A percentile compares a stretch with the other conserved stretches of the same genome.
Conservation (phyloP, 1,140 invertebrate species). For the Pinna nobilis region DNA sequence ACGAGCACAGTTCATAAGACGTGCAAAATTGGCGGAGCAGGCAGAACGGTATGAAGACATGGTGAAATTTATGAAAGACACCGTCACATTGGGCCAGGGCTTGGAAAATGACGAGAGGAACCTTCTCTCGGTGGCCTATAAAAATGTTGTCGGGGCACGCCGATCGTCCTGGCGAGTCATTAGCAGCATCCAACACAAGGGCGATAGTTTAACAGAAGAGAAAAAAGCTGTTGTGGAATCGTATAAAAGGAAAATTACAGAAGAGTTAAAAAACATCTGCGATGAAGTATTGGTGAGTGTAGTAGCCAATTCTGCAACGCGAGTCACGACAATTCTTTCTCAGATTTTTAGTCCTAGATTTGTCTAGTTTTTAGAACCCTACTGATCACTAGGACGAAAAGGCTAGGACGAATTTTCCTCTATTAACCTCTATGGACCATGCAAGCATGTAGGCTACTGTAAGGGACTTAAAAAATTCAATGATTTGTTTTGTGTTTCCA, state of each 20-base stretch:
- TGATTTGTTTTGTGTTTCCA: too few species aligned
- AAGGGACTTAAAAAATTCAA: too few species aligned
- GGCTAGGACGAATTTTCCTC: too few species aligned
- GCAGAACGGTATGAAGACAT: constrained; percentile 96
- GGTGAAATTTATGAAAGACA: constrained; percentile 83
- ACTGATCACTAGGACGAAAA: too few species aligned
- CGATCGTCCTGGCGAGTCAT: constrained; percentile 99
- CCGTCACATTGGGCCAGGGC: constrained; percentile 86
- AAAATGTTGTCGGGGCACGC: constrained; percentile 98
- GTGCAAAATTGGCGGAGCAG: constrained; percentile 98
- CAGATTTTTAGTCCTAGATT: too few species aligned
- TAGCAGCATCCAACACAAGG: constrained; percentile 91
- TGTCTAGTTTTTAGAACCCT: too few species aligned
- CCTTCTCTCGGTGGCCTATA: constrained; percentile 98
- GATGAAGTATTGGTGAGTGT: constrained; percentile 94
- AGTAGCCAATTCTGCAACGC: too few species aligned
- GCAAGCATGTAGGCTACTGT: too few species aligned
- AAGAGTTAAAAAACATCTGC: constrained; percentile 98
- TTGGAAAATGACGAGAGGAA: constrained; percentile 98
- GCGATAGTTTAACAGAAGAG: constrained; percentile 80
- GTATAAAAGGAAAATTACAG: constrained; percentile 99
- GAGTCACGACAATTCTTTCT: too few species aligned
- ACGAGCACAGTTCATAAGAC: too few species aligned
- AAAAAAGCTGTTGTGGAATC: constrained; percentile 99
- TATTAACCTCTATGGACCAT: too few species aligned